Evolutionary conservation across 2,888 invertebrate species (phyloP).

Genomic region (Xestobium rufovillosum): DNA sequence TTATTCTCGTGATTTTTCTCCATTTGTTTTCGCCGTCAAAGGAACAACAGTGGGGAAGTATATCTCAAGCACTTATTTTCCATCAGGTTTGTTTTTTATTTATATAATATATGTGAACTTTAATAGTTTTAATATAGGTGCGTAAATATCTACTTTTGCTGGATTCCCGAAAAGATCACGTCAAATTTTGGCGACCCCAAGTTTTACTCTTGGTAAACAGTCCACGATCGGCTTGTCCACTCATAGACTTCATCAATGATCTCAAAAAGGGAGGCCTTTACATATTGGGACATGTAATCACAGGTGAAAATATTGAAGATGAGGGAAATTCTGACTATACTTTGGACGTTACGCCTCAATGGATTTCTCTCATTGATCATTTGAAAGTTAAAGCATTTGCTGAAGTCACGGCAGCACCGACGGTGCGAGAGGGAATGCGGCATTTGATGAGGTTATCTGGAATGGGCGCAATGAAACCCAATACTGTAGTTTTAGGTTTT

Average conservation of each 20-base stretch:
- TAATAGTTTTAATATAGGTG: conserved; percentile 48
- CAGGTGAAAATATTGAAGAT: conserved; percentile 46
- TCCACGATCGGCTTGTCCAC: conserved; percentile 81
- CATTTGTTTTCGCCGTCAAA: conserved; percentile 83
- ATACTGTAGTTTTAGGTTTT: conserved; percentile 93
- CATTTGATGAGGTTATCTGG: conserved; percentile 88
- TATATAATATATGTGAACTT: not conserved
- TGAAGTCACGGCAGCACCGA: conserved; percentile 80
- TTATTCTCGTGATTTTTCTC: conserved; percentile 77
- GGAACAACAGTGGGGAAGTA: conserved; percentile 88
- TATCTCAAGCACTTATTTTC: conserved; percentile 98
- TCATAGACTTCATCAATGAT: conserved; percentile 96
- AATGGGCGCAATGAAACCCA: conserved; percentile 98
- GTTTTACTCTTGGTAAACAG: conserved; percentile 87
- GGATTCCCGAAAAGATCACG: conserved; percentile 95
- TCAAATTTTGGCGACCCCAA: conserved; percentile 99
- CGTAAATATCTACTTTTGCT: conserved; percentile 92
- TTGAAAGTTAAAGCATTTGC: conserved; percentile 95
- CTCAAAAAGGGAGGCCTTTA: conserved; percentile 91
- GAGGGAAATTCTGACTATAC: conserved; percentile 58
- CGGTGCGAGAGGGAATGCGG: conserved; percentile 83
- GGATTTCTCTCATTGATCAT: conserved; percentile 92
- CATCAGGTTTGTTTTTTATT: conserved; percentile 81
- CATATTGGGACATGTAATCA: conserved; percentile 78
- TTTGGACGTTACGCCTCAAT: conserved; percentile 72